A percentile compares a stretch with the other conserved stretches of the same genome.
Conservation (phyloP, 2,113 vertebrate species). For the Heterotilapia buettikoferi region DNA sequence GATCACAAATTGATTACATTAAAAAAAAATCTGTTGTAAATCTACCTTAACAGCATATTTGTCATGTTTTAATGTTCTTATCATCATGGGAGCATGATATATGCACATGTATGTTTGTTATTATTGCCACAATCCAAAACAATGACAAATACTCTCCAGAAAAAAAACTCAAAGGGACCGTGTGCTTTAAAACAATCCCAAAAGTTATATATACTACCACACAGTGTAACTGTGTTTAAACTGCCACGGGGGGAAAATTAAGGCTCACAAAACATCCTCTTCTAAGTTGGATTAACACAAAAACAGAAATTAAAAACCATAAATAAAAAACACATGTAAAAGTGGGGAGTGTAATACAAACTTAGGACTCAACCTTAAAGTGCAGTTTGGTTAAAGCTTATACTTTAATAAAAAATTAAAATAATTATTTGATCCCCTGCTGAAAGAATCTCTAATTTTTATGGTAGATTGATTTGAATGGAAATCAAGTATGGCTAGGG, state of each 20-base stretch:
- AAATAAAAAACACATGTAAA: neutral
- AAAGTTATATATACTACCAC: neutral
- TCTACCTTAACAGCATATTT: neutral
- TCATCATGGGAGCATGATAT: neutral
- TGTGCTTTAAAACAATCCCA: neutral
- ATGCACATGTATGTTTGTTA: neutral
- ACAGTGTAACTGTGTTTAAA: neutral
- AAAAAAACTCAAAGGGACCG: rapidly evolving
- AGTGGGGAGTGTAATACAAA: neutral
- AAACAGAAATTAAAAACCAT: neutral
- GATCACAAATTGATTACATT: neutral
- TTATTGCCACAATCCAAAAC: neutral
- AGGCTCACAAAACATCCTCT: rapidly evolving
- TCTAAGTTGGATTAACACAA: neutral
- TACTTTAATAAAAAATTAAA: rapidly evolving
- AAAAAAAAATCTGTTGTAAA: neutral
- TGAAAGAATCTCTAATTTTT: neutral
- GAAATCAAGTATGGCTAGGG: rapidly evolving
- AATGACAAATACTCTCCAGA: neutral
- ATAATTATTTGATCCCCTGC: neutral
- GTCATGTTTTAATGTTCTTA: neutral
- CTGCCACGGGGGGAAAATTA: neutral
- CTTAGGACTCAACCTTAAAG: neutral
- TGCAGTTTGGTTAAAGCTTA: neutral
- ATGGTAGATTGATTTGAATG: neutral